These are phyloP conservation scores for Benitochromis conjunctus DNA, from an alignment of 2,113 vertebrate genomes.

Conservation along the genomic window DNA sequence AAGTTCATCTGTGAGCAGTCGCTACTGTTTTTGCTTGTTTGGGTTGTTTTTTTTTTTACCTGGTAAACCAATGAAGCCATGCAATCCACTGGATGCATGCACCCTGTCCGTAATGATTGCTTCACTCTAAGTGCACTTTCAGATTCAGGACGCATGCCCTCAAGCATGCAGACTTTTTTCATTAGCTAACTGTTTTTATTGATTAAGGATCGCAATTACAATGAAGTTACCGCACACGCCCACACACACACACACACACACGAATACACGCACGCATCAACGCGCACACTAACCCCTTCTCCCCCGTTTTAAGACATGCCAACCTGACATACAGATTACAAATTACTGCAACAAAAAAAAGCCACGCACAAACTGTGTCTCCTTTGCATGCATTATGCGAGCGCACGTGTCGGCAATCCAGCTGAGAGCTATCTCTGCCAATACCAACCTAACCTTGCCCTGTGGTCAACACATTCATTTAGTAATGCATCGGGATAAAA, in stretches of 20 bases:
- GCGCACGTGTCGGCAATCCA: conserved; percentile 66
- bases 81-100: conserved; percentile 63
- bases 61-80: conserved; percentile 50
- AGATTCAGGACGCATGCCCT: conserved; percentile 46
- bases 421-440: conserved; percentile 66
- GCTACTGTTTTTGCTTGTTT: not conserved
- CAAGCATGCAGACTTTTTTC: conserved; percentile 56
- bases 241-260: not conserved
- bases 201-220: conserved; percentile 61
- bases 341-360: conserved; percentile 49
- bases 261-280: not conserved
- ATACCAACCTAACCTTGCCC: conserved; percentile 62
- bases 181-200: conserved; percentile 72
- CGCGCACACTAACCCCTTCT: not conserved
- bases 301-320: conserved; percentile 27
- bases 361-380: conserved; percentile 47
- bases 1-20: conserved; percentile 41
- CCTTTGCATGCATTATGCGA: conserved; percentile 68
- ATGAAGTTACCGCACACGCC: conserved; percentile 41
- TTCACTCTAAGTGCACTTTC: conserved; percentile 32
- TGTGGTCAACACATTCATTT: conserved; percentile 65
- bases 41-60: not conserved
- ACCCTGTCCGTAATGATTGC: conserved; percentile 21
- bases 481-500: conserved; percentile 65
- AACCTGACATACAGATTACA: conserved; percentile 59